Evolutionary conservation across 2,797 vertebrate species (phyloP).

Genomic region (Hoplostethus mediterraneus): DNA sequence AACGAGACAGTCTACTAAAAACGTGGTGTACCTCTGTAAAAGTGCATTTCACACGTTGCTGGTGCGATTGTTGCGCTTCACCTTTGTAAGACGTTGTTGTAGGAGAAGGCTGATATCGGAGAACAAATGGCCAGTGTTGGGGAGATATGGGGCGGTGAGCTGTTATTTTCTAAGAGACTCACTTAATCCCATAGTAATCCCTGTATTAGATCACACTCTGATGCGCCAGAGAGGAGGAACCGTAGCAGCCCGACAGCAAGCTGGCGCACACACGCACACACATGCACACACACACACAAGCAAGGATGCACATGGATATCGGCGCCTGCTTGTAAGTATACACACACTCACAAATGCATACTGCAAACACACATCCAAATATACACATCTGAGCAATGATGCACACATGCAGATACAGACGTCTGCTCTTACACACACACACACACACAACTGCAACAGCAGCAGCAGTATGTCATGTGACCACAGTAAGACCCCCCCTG

Average conservation of each 20-base stretch:
- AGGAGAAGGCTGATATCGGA: conserved; percentile 34
- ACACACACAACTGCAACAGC: conserved; percentile 51
- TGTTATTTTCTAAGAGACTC: conserved; percentile 68
- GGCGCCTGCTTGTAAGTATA: neutral
- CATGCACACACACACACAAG: conserved; percentile 17
- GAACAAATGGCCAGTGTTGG: conserved; percentile 58
- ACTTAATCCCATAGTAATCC: conserved; percentile 75
- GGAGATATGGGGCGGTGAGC: conserved; percentile 49
- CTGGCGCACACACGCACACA: conserved; percentile 25
- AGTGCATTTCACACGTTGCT: conserved; percentile 17
- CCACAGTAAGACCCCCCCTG: conserved; percentile 42
- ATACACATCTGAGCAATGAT: conserved; percentile 41
- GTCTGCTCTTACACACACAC: conserved; percentile 44
- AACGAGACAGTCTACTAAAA: neutral
- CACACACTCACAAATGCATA: conserved; percentile 24
- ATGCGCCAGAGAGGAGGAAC: conserved; percentile 43
- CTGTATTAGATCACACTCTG: conserved; percentile 72
- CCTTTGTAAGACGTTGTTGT: conserved; percentile 20
- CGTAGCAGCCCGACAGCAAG: conserved; percentile 30
- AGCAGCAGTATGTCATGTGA: conserved; percentile 68
- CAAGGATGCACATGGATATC: conserved; percentile 12
- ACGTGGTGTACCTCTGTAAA: neutral
- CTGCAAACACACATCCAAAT: conserved; percentile 28
- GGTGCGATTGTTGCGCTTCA: conserved; percentile 23
- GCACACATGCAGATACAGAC: conserved; percentile 36